Conservation (phyloP, 2,888 invertebrate genomes). For the Melinaea marsaeus region DNA sequence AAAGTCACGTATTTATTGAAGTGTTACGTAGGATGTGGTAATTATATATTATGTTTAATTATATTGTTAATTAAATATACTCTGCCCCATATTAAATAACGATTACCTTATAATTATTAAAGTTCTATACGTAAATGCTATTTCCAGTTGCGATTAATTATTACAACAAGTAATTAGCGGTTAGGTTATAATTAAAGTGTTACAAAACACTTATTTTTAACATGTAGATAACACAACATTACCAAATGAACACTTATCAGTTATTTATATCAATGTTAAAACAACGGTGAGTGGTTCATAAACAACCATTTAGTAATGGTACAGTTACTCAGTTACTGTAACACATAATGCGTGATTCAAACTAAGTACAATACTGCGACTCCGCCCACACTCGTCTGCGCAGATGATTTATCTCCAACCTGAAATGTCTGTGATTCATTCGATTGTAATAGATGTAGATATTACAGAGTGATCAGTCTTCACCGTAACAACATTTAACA, state of each 20-base stretch:
- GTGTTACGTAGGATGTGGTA: conserved; percentile 62
- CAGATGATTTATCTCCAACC: conserved; percentile 7
- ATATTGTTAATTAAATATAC: not conserved
- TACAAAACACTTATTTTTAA: too few species aligned
- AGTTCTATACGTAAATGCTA: too few species aligned
- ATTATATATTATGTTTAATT: conserved; percentile 55
- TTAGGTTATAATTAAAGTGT: too few species aligned
- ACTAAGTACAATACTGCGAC: conserved; percentile 1
- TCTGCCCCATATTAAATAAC: too few species aligned
- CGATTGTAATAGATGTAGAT: not conserved
- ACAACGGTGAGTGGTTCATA: not conserved
- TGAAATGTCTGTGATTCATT: conserved; percentile 1
- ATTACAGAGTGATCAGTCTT: not conserved
- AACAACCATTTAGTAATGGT: not conserved
- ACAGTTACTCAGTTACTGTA: conserved; percentile 1
- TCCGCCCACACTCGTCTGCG: conserved; percentile 16
- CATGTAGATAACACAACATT: too few species aligned
- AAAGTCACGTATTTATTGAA: conserved; percentile 67
- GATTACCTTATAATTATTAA: too few species aligned
- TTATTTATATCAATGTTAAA: not conserved
- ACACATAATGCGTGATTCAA: conserved; percentile 2
- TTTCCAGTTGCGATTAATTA: too few species aligned
- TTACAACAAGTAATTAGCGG: too few species aligned
- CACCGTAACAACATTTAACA: not conserved
- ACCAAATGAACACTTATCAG: not conserved